Evolutionary conservation across 2,888 invertebrate genomes (phyloP), one percentile per base, ranked within the genome.

Genomic region (Andrena minutula): DNA sequence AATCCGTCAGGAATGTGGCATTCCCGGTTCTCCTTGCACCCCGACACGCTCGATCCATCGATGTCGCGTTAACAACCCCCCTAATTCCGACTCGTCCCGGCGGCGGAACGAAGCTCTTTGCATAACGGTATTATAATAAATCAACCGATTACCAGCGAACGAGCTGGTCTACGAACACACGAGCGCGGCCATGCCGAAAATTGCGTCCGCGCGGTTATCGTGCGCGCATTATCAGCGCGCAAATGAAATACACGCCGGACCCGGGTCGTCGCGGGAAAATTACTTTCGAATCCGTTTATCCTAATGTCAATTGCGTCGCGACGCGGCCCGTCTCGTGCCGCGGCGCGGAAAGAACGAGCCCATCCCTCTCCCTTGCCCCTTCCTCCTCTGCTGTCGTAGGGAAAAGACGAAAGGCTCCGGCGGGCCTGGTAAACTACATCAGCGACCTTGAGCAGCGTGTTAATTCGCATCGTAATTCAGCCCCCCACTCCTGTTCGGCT

Each of bases 401-500:
- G 56, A 35, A 77, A 70, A 66, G 71, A 72, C 64, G 65, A 72
- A 7, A 68, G 65, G 69, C 65, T 56, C 58, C 41, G 23, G 65
- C 76, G 61, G 63, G 30, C 66, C 32, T 23, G 68, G 53, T 75
- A 75, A 86, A 81, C 72, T 82, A 79, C 85, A 83, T 83, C 47
- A 81, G 74, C 85, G 86, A 87, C 83, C 83, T 87, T 87, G 88
- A 88, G 88, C 68, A 88, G 81, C 84, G 81, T 84, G 87, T 86
- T 88, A 88, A 87, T 87, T 88, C 85, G 85, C 87, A 79, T 85
- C 82, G 86, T 87, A 88, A 88, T 83, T 88, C 85, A 85, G 49
- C n/a, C 53, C n/a, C n/a, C 35, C 12, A 20, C 2, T 53, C 58
- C 10, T 7, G 10, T 53, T 60, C n/a, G 65, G 28, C 49, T 8